Evolutionary conservation across 23 tunicate genomes (phyloP).

Genomic region (Styela clava): DNA sequence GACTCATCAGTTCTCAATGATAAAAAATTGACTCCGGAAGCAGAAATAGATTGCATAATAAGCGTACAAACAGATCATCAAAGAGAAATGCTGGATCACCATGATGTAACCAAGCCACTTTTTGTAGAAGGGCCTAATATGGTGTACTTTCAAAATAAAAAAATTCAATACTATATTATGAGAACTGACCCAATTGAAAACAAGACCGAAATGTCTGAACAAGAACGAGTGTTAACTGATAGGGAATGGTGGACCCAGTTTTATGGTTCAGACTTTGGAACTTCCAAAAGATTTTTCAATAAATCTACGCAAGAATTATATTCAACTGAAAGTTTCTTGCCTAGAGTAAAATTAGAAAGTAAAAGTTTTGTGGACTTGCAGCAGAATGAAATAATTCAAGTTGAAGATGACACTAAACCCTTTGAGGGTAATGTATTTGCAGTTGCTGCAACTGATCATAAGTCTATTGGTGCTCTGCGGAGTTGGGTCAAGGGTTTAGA

Average conservation of each 20-base stretch:
- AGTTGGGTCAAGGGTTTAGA: constrained; percentile 75
- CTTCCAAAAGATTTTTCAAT: constrained; percentile 13
- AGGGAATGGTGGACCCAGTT: constrained; percentile 84
- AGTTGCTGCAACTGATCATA: constrained; percentile 82
- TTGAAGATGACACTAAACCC: constrained; percentile 51
- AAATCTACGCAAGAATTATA: constrained; percentile 10
- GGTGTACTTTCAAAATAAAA: constrained; percentile 35
- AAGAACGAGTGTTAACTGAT: constrained; percentile 31
- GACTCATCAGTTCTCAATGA: constrained; percentile 18
- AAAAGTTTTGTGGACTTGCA: background rate
- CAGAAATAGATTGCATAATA: constrained; percentile 41
- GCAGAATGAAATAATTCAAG: constrained; percentile 34
- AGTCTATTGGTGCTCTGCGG: constrained; percentile 49
- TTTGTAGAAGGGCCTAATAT: constrained; percentile 70
- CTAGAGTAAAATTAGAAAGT: constrained; percentile 43
- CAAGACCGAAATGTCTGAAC: background rate
- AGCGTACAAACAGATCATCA: constrained; percentile 70
- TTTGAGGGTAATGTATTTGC: constrained; percentile 89
- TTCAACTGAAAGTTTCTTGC: constrained; percentile 51
- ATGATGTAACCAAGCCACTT: constrained; percentile 56
- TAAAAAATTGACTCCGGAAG: constrained; percentile 29
- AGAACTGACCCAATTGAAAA: constrained; percentile 42
- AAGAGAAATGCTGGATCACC: constrained; percentile 40
- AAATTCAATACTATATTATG: constrained; percentile 76
- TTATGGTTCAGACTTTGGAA: constrained; percentile 58